phyloP scores from a whole-genome alignment of 2,797 vertebrate species.

The Agapornis canus region DNA sequence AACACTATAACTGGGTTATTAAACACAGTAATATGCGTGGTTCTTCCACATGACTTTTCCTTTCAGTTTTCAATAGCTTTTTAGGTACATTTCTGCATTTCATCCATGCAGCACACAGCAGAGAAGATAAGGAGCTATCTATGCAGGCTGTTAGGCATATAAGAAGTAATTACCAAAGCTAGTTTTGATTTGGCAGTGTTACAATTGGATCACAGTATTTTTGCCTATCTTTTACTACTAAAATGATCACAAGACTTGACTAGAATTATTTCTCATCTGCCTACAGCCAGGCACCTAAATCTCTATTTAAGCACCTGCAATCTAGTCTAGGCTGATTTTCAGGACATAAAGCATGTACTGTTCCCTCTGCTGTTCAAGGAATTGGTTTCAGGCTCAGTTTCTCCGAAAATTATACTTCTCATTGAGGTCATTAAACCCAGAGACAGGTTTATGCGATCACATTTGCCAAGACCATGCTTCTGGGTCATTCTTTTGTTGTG shows the following conservation, averaged over 20 bases:
- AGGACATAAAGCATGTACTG: background rate
- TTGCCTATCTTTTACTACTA: background rate
- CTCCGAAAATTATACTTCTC: constrained; percentile 5
- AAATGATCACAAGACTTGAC: background rate
- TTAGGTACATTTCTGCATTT: background rate
- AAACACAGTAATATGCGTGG: background rate
- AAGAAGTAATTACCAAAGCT: constrained; percentile 22
- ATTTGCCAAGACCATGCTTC: background rate
- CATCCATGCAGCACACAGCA: background rate
- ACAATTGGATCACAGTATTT: background rate
- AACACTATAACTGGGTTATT: background rate
- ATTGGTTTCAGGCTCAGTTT: background rate
- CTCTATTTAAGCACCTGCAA: constrained; percentile 37
- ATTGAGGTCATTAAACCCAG: background rate
- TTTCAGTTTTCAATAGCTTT: constrained; percentile 37
- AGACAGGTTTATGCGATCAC: background rate
- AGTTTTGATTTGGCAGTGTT: constrained; percentile 15
- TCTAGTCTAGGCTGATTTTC: constrained; percentile 18
- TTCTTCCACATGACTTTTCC: background rate
- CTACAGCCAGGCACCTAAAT: background rate
- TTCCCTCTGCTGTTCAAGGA: constrained; percentile 37
- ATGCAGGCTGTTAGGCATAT: background rate
- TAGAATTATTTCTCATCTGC: constrained; percentile 25
- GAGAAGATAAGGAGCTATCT: background rate
- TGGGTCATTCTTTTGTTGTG: background rate